Evolutionary conservation across 2,888 invertebrate species (phyloP).

Genomic region (Hydropsyche betteni): DNA sequence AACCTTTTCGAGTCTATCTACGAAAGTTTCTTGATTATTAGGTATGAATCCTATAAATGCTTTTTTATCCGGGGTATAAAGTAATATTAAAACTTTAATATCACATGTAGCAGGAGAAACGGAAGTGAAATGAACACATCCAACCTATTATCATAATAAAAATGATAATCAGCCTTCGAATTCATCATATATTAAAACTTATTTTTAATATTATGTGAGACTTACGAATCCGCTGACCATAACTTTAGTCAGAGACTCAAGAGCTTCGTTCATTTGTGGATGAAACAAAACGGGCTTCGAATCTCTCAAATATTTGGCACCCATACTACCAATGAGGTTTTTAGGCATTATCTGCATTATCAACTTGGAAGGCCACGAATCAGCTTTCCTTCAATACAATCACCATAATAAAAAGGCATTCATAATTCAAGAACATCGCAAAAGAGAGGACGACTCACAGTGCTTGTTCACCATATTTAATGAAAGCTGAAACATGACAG

Average conservation of each 20-base stretch:
- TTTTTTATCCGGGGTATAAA: slow-evolving; percentile 85
- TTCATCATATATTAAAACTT: background rate
- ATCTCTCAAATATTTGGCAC: slow-evolving; percentile 87
- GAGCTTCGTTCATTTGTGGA: slow-evolving; percentile 84
- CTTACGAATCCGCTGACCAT: slow-evolving; percentile 93
- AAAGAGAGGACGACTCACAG: slow-evolving; percentile 65
- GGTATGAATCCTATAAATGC: slow-evolving; percentile 90
- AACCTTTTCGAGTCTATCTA: slow-evolving; percentile 78
- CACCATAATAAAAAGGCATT: slow-evolving; percentile 34
- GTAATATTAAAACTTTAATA: slow-evolving; percentile 85
- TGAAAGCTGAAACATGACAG: slow-evolving; percentile 67
- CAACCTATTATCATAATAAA: slow-evolving; percentile 71
- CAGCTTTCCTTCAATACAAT: slow-evolving; percentile 73
- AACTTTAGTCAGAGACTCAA: slow-evolving; percentile 88
- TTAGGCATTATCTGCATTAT: slow-evolving; percentile 96
- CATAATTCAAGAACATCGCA: background rate
- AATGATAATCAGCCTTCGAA: slow-evolving; percentile 43
- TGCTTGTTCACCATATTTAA: slow-evolving; percentile 88
- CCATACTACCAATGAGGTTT: slow-evolving; percentile 88
- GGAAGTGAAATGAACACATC: slow-evolving; percentile 91
- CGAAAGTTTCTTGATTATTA: slow-evolving; percentile 87
- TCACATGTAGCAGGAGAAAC: slow-evolving; percentile 73
- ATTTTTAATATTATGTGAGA: slow-evolving; percentile 53
- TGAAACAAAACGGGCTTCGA: slow-evolving; percentile 93
- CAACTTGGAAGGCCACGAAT: slow-evolving; percentile 91